These are phyloP conservation scores for Elephantulus edwardii DNA, from an alignment of 2,113 vertebrate genomes.

Conservation along the genomic window DNA sequence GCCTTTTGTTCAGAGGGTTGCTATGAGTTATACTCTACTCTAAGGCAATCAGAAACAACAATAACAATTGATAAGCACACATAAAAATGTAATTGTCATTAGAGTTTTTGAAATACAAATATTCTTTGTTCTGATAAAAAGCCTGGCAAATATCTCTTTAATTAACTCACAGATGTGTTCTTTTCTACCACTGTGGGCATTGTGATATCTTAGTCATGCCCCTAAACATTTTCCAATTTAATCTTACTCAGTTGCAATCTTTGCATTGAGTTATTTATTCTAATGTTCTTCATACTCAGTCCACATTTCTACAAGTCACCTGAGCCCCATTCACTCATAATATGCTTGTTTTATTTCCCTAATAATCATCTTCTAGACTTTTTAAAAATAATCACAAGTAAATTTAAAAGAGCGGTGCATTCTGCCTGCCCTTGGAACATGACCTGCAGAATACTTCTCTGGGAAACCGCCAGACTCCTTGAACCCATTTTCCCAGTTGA, in stretches of 20 bases:
- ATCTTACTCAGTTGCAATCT: constrained; percentile 8
- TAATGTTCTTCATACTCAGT: neutral
- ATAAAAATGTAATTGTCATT: neutral
- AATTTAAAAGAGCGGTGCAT: constrained; percentile 11
- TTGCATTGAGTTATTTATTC: constrained; percentile 35
- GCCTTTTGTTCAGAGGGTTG: too few species aligned
- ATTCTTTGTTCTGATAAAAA: constrained; percentile 23
- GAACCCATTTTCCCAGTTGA: constrained; percentile 18
- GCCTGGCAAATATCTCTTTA: constrained; percentile 25
- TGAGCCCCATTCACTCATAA: neutral
- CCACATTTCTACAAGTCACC: neutral
- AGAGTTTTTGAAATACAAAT: constrained; percentile 23
- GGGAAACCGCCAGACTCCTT: neutral
- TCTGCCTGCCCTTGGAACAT: neutral
- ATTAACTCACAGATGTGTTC: constrained; percentile 19
- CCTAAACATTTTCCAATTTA: constrained; percentile 33
- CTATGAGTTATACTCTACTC: too few species aligned
- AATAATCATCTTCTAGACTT: neutral
- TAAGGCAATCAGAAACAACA: too few species aligned
- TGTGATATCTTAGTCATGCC: neutral
- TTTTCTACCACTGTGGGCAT: neutral
- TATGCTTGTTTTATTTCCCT: neutral
- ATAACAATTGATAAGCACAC: too few species aligned
- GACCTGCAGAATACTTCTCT: neutral
- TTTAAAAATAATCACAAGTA: neutral